Conservation (phyloP, 1,140 invertebrate species). For the Lepidurus arcticus region DNA sequence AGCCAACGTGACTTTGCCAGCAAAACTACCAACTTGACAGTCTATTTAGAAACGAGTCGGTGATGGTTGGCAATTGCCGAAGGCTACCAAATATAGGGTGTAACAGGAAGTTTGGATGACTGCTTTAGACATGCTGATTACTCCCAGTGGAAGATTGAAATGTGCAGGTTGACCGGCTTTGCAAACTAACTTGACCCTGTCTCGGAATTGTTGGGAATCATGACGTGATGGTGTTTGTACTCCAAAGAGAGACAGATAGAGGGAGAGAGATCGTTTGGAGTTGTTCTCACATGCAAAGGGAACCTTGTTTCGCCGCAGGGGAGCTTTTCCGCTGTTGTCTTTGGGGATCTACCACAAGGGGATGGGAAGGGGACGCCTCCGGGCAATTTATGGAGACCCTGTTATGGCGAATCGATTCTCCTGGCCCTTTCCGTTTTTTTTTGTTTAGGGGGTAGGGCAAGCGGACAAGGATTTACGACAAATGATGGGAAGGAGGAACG, state of each 20-base stretch:
- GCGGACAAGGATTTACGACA: slow-evolving; percentile 1
- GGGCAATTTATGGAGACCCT: slow-evolving; percentile 2
- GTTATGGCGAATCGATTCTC: slow-evolving; percentile 6
- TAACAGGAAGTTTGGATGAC: too few species aligned
- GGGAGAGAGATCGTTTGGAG: neutral
- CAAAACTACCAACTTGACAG: too few species aligned
- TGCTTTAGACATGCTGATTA: too few species aligned
- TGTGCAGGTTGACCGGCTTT: too few species aligned
- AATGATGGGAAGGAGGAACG: slow-evolving; percentile 1
- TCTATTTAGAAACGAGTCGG: too few species aligned
- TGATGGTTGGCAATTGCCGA: too few species aligned
- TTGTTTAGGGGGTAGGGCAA: neutral
- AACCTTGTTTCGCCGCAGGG: neutral
- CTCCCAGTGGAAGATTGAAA: too few species aligned
- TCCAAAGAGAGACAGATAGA: neutral
- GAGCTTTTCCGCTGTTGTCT: neutral
- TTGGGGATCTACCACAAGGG: slow-evolving; percentile 4
- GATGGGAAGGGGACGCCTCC: neutral
- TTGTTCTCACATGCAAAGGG: neutral
- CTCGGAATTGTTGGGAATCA: neutral
- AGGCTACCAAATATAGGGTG: too few species aligned
- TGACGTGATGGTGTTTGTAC: neutral
- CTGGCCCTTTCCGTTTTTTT: neutral
- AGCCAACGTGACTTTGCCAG: too few species aligned
- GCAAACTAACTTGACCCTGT: too few species aligned